These are phyloP conservation scores for Enteromius trimaculatus DNA, from an alignment of 2,797 vertebrate species.

Conservation along the genomic window DNA sequence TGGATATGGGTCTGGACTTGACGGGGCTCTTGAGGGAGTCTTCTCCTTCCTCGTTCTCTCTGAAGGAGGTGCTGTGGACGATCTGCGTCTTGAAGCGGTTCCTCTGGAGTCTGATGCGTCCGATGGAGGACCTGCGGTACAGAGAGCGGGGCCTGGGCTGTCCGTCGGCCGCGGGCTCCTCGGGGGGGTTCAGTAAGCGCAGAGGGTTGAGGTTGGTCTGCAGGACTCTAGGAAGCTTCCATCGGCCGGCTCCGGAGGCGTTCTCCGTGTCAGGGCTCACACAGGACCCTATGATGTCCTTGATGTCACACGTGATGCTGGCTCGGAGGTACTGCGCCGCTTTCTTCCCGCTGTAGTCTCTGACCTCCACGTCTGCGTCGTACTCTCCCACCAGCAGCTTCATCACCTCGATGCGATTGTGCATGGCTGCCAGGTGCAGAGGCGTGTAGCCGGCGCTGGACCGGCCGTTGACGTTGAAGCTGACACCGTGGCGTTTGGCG, in stretches of 20 bases:
- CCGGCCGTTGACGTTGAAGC: conserved; percentile 87
- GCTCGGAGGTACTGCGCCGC: conserved; percentile 88
- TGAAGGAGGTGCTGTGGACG: conserved; percentile 90
- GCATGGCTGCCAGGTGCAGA: conserved; percentile 94
- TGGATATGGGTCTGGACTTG: conserved; percentile 89
- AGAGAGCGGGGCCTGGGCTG: conserved; percentile 77
- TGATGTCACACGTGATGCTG: conserved; percentile 73
- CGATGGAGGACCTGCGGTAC: conserved; percentile 83
- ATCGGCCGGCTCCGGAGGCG: conserved; percentile 74
- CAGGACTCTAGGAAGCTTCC: conserved; percentile 89
- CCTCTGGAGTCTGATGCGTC: conserved; percentile 87
- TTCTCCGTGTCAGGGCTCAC: conserved; percentile 68
- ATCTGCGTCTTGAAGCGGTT: conserved; percentile 92
- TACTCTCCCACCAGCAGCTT: conserved; percentile 89
- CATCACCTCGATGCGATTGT: conserved; percentile 90
- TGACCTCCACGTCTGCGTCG: conserved; percentile 88
- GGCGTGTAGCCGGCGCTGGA: conserved; percentile 92
- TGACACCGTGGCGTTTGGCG: conserved; percentile 82
- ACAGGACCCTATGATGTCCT: conserved; percentile 74
- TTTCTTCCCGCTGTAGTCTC: conserved; percentile 94
- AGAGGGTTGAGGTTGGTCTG: conserved; percentile 86
- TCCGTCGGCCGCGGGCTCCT: conserved; percentile 62
- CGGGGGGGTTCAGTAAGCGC: conserved; percentile 78
- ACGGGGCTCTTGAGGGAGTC: conserved; percentile 79
- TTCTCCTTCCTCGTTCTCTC: conserved; percentile 81